A percentile compares a stretch with the other conserved stretches of the same genome.
These are phyloP conservation scores for Tachypleus tridentatus DNA, from an alignment of 1,140 invertebrate genomes.

Conservation along the genomic window DNA sequence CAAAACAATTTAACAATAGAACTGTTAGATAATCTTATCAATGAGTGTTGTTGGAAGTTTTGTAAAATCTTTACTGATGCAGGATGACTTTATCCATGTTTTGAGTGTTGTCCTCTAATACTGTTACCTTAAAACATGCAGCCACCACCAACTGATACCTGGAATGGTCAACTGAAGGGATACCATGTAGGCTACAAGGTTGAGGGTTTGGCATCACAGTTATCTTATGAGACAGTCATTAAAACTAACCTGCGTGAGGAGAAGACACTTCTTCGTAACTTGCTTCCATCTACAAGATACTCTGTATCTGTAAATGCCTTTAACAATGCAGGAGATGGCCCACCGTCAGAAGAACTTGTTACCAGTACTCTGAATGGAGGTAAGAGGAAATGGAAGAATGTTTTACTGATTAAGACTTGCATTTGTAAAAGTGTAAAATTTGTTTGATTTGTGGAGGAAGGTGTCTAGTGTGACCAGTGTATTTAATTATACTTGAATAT, in stretches of 20 bases:
- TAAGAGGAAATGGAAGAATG: not conserved
- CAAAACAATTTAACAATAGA: too few species aligned
- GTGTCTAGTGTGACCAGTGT: too few species aligned
- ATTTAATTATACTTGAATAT: too few species aligned
- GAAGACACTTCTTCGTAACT: constrained; percentile 16
- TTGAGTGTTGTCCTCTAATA: not conserved
- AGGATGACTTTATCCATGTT: too few species aligned
- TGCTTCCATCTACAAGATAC: constrained; percentile 26
- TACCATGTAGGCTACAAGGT: constrained; percentile 72
- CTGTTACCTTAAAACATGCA: not conserved
- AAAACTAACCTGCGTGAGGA: constrained; percentile 20
- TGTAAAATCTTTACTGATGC: too few species aligned
- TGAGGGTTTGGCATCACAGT: constrained; percentile 38
- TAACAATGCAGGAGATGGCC: constrained; percentile 25
- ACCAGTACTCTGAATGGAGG: constrained; percentile 24
- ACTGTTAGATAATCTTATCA: too few species aligned
- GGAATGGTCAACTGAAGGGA: constrained; percentile 84
- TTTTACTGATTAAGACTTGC: too few species aligned
- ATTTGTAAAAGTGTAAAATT: too few species aligned
- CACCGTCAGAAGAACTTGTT: constrained; percentile 22
- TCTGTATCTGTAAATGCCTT: constrained; percentile 25
- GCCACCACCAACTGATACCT: constrained; percentile 68
- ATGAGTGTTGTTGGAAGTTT: too few species aligned
- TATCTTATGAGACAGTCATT: constrained; percentile 16
- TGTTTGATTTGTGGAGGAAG: too few species aligned